phyloP scores from a whole-genome alignment of 1,140 invertebrate species.

The Tetramorium parvispinum region DNA sequence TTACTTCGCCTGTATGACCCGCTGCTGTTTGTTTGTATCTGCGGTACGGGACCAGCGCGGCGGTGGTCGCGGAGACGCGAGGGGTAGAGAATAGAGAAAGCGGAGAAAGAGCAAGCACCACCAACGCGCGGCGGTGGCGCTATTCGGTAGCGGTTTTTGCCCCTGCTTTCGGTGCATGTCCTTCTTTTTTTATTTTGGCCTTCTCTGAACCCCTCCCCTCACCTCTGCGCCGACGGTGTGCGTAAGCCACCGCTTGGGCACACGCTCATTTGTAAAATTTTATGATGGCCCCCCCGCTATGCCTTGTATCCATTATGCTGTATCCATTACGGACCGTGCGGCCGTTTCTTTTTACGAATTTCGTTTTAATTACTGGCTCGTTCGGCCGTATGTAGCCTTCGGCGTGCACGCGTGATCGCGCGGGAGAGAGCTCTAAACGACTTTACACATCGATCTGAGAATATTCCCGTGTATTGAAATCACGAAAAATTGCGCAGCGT shows the following conservation, averaged over 20 bases:
- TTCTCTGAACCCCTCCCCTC: slow-evolving; percentile 31
- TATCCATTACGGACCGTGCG: slow-evolving; percentile 61
- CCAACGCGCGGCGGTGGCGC: slow-evolving; percentile 52
- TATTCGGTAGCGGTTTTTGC: slow-evolving; percentile 64
- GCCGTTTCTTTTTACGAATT: slow-evolving; percentile 68
- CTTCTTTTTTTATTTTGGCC: slow-evolving; percentile 75
- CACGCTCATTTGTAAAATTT: slow-evolving; percentile 85
- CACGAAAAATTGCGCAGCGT: slow-evolving; percentile 53
- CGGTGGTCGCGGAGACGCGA: slow-evolving; percentile 21
- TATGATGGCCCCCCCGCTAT: slow-evolving; percentile 75
- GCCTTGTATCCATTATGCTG: slow-evolving; percentile 79
- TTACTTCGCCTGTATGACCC: slow-evolving; percentile 82
- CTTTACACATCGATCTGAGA: slow-evolving; percentile 66
- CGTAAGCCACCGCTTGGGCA: slow-evolving; percentile 72
- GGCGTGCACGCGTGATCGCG: slow-evolving; percentile 14
- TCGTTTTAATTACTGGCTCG: slow-evolving; percentile 72
- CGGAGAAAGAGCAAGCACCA: slow-evolving; percentile 54
- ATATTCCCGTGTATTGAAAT: slow-evolving; percentile 66
- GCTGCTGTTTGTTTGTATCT: slow-evolving; percentile 81
- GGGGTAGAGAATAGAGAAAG: slow-evolving; percentile 57
- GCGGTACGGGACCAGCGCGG: slow-evolving; percentile 68
- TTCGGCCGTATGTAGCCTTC: slow-evolving; percentile 1
- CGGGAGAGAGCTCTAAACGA: slow-evolving; percentile 44
- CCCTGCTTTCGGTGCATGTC: slow-evolving; percentile 62
- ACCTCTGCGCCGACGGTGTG: slow-evolving; percentile 38